Percentiles rank a stretch among this genome's conserved stretches.
Conservation (phyloP, 2,113 vertebrate species). For the Phaethornis superciliosus region DNA sequence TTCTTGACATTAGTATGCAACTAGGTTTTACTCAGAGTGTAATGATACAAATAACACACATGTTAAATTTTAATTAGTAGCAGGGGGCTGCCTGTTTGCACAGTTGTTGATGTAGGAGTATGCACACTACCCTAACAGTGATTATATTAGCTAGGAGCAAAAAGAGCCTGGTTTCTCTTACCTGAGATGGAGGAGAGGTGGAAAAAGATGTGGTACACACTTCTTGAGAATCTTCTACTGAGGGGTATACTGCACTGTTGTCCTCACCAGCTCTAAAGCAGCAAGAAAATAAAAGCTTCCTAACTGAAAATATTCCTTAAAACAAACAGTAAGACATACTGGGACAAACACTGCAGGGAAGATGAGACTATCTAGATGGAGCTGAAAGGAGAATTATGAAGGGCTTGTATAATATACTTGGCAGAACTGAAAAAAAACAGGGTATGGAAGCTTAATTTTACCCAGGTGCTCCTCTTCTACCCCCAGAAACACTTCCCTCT, state of each 20-base stretch:
- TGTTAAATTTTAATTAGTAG: not conserved
- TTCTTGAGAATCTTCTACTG: conserved; percentile 97
- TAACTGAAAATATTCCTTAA: not conserved
- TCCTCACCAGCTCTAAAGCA: conserved; percentile 83
- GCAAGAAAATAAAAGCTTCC: conserved; percentile 12
- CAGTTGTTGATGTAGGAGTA: not conserved
- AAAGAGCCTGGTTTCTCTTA: conserved; percentile 57
- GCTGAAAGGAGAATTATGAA: conserved; percentile 48
- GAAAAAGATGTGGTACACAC: conserved; percentile 98
- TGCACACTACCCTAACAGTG: not conserved
- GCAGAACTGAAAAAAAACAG: not conserved
- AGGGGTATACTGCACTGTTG: conserved; percentile 78
- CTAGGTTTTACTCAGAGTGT: not conserved
- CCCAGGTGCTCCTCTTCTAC: not conserved
- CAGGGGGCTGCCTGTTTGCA: not conserved
- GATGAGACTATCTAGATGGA: conserved; percentile 28
- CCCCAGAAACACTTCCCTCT: not conserved
- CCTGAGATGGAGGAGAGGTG: conserved; percentile 97
- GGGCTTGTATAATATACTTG: not conserved
- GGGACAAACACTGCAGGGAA: conserved; percentile 10
- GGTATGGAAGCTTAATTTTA: not conserved
- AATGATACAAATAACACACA: not conserved
- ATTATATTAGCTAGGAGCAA: not conserved
- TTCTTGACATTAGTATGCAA: not conserved
- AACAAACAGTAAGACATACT: not conserved